Evolutionary conservation across 2,113 vertebrate genomes (phyloP).

Genomic region (Xyrauchen texanus): DNA sequence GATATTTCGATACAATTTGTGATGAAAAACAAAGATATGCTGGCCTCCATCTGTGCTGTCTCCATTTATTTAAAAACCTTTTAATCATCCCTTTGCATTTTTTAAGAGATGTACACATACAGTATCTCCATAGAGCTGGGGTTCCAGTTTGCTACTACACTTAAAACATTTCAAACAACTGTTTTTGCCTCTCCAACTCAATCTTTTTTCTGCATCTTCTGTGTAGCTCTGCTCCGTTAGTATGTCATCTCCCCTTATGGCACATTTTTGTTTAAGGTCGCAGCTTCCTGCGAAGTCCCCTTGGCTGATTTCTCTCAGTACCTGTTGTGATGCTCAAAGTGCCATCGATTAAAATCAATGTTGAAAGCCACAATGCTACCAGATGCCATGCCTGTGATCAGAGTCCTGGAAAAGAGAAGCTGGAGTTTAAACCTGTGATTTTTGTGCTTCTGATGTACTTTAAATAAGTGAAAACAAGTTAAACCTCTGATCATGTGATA

Average conservation of each 20-base stretch:
- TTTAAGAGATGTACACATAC: neutral
- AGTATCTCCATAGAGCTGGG: neutral
- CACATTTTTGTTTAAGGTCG: slow-evolving; percentile 35
- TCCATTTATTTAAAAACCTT: neutral
- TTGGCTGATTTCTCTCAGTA: slow-evolving; percentile 80
- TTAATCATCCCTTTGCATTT: neutral
- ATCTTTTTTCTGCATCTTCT: neutral
- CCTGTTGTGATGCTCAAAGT: slow-evolving; percentile 96
- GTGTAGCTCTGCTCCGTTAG: neutral
- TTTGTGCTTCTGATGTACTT: neutral
- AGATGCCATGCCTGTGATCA: slow-evolving; percentile 98
- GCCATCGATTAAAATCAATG: slow-evolving; percentile 99
- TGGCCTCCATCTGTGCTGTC: slow-evolving; percentile 22
- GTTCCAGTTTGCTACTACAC: neutral
- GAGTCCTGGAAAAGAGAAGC: slow-evolving; percentile 77
- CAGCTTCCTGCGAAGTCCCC: neutral
- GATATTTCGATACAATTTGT: neutral
- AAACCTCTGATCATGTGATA: slow-evolving; percentile 98
- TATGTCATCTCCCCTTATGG: slow-evolving; percentile 47
- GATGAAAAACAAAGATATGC: neutral
- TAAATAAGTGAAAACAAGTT: neutral
- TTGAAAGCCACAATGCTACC: slow-evolving; percentile 98
- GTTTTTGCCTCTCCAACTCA: neutral
- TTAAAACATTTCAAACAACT: neutral
- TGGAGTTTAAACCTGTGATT: too few species aligned